Evolutionary conservation across 1,140 invertebrate species (phyloP), one percentile per base, ranked within the genome.

Genomic region (Bombus consobrinus): DNA sequence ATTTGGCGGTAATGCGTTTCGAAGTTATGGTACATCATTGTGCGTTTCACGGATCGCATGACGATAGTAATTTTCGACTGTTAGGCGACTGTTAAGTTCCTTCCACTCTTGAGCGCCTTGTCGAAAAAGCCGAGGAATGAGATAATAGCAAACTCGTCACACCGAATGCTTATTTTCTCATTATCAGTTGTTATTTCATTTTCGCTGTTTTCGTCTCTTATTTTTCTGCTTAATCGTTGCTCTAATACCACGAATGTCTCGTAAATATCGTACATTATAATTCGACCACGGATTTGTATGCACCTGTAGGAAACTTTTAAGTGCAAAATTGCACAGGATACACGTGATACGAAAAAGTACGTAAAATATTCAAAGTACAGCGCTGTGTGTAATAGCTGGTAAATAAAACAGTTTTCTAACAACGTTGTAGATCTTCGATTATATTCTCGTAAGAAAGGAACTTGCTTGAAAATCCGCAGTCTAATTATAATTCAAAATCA

Each of bases 101-200:
- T 47, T 43, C 41, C 18, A 79, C 22, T 5, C 6, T 0, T 47
- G 59, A 43, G 43, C 22, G 32, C 28, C 28, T 15, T 6, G 37
- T 43, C 37, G 53, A 43, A 81, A 81, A 81, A 73, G 69, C 15
- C 12, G 37, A 73, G 37, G 39, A 43, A 81, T 32, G 34, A 62
- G 53, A 81, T 81, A 81, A 81, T 81, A 62, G 37, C 47, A n/a
- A 59, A 59, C 69, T 73, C 80, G 69, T 73, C 80, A 15, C 47
- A 41, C 32, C 13, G 32, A 34, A 72, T n/a, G 18, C 25, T 47
- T 59, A 82, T 82, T 76, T 82, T n/a, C 39, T 78, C n/a, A 71
- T 83, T 87, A 76, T 59, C 32, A 37, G 71, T 81, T 62, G 47
- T 80, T 69, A 69, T 72, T 39, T 43, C 39, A 62, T 43, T 75